Evolutionary conservation across 2,888 invertebrate species (phyloP).

Genomic region (Nymphalis urticae): DNA sequence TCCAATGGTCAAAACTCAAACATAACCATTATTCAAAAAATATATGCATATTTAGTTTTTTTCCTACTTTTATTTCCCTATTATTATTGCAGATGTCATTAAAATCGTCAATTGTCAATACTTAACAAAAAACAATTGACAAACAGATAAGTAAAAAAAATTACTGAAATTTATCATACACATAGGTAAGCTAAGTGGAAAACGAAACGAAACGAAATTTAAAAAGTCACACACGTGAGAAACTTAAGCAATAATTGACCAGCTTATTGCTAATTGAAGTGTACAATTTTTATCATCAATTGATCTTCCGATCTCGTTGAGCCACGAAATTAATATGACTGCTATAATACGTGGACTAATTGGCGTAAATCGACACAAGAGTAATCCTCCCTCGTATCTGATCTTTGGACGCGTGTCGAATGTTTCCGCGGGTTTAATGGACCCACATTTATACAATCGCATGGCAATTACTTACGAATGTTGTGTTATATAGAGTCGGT

Average conservation of each 20-base stretch:
- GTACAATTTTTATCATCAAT: slow-evolving; percentile 7
- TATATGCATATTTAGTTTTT: too few relatives aligned
- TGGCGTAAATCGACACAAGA: slow-evolving; percentile 34
- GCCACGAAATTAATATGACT: slow-evolving; percentile 18
- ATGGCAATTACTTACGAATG: slow-evolving; percentile 5
- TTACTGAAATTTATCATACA: too few relatives aligned
- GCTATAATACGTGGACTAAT: slow-evolving; percentile 33
- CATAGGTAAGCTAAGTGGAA: neutral
- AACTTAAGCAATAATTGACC: neutral
- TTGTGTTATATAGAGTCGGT: neutral
- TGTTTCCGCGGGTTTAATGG: slow-evolving; percentile 11
- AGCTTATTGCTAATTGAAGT: neutral
- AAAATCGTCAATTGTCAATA: too few relatives aligned
- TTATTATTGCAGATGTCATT: too few relatives aligned
- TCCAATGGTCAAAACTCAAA: too few relatives aligned
- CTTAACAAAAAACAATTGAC: too few relatives aligned
- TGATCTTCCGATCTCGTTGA: slow-evolving; percentile 21
- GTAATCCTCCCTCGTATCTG: slow-evolving; percentile 30
- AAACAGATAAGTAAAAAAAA: too few relatives aligned
- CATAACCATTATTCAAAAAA: too few relatives aligned
- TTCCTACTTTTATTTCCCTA: too few relatives aligned
- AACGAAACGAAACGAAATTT: too few relatives aligned
- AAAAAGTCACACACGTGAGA: neutral
- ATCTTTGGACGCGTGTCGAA: slow-evolving; percentile 22
- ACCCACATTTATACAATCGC: neutral